Evolutionary conservation across 1,140 invertebrate genomes (phyloP), one percentile per base, ranked within the genome.

Genomic region (Arion vulgaris): DNA sequence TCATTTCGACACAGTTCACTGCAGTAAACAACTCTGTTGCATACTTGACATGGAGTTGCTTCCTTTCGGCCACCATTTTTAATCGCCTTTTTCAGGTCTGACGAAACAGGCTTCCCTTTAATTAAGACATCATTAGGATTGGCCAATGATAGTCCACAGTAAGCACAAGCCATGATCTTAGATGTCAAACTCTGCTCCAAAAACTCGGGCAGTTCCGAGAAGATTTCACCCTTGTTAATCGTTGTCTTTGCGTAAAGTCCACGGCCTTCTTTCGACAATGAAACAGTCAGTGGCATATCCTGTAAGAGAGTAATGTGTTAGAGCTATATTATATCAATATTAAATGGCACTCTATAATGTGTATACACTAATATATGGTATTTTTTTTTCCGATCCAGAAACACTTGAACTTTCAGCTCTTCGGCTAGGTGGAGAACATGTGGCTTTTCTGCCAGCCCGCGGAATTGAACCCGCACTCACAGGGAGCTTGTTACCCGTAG

Each of bases 141-240:
- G 75, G 87, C 82, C 17, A 90, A 74, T 41, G 85, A 86, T 41
- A 73, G 85, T 36, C 83, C 89, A 71, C 89, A 90, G 41, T 87
- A 75, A 36, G 69, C 41, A 75, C 89, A 90, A 0, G 87, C 86
- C 26, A 80, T 69, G 53, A 89, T 82, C 68, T 80, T 34, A 0
- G 85, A 79, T 34, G 87, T 78, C 26, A 90, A 28, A 0, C 85
- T 86, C 79, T 90, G 89, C 1, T 86, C 85, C 19, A 86, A 75
- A 4, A 88, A 71, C 9, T 82, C 78, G 0, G 89, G 87, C 68
- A 80, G 80, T 45, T 90, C 89, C 19, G 75, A 49, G 53, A 89
- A 87, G 13, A 88, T 82, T 38, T 87, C 84, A 49, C 87, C 88
- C n/a, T 75, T 80, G 32, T 75, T 45, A n/a, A 89, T 74, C 36